Percentiles rank a stretch among this genome's conserved stretches.
Conservation (phyloP, 2,888 invertebrate genomes). For the Agrilus mali region DNA sequence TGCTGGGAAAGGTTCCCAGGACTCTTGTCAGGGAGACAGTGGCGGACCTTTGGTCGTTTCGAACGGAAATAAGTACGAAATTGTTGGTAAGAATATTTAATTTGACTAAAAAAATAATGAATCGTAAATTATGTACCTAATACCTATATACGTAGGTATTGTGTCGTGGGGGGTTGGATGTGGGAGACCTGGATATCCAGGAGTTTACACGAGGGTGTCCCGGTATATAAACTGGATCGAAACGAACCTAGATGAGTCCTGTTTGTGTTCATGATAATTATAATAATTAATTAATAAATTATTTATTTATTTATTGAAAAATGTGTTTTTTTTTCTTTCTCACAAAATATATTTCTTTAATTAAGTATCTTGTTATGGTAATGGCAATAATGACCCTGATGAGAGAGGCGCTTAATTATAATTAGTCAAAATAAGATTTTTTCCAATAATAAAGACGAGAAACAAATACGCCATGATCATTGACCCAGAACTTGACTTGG, state of each 20-base stretch:
- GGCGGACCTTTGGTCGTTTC: slow-evolving; percentile 71
- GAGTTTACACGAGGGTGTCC: slow-evolving; percentile 60
- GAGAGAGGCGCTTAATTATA: no score
- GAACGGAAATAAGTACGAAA: slow-evolving; percentile 63
- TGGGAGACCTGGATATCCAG: slow-evolving; percentile 60
- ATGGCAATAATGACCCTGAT: no score
- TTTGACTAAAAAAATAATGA: no score
- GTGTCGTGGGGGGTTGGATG: slow-evolving; percentile 81
- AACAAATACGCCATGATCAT: no score
- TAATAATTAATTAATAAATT: slow-evolving; percentile 6
- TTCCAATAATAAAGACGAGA: no score
- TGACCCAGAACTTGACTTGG: no score
- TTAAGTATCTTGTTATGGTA: no score
- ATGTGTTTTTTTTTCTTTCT: not conserved
- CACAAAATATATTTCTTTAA: no score
- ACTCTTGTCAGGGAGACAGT: slow-evolving; percentile 83
- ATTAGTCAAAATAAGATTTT: no score
- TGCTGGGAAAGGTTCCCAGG: slow-evolving; percentile 67
- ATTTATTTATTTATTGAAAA: not conserved
- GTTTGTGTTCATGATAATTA: slow-evolving; percentile 43
- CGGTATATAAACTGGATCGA: slow-evolving; percentile 63
- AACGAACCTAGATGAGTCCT: slow-evolving; percentile 60
- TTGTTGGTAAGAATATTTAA: slow-evolving; percentile 69
- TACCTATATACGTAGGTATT: no score
- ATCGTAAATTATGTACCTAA: no score